phyloP scores from a whole-genome alignment of 2,888 invertebrate genomes.

The Eristalinus sepulchralis region DNA sequence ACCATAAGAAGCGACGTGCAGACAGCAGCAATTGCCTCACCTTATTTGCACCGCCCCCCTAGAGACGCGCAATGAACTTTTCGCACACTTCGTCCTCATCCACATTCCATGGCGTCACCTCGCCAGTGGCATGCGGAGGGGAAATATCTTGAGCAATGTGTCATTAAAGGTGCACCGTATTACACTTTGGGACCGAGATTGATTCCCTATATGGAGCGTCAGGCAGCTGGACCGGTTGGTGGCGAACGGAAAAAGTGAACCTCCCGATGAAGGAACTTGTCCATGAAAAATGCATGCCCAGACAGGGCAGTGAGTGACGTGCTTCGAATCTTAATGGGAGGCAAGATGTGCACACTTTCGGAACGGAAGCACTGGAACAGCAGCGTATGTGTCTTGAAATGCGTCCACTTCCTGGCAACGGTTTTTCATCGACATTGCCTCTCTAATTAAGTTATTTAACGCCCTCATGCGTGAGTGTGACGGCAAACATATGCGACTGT shows the following conservation, averaged over 20 bases:
- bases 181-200: constrained; percentile 8
- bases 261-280: background rate
- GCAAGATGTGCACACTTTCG: background rate
- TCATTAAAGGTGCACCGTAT: background rate
- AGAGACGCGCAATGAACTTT: background rate
- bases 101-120: background rate
- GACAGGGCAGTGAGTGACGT: background rate
- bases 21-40: background rate
- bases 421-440: background rate
- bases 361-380: background rate
- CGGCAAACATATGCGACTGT: background rate
- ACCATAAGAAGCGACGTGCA: background rate
- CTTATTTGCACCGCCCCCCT: background rate
- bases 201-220: background rate
- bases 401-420: constrained; percentile 9
- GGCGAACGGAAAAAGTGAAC: background rate
- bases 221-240: background rate
- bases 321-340: background rate
- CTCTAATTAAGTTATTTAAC: background rate
- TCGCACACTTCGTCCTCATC: background rate
- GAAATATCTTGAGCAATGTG: background rate
- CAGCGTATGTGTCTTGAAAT: background rate
- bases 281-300: background rate
- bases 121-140: background rate
- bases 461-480: background rate